Evolutionary conservation across 2,113 vertebrate species (phyloP).

Genomic region (Morphnarchus princeps): DNA sequence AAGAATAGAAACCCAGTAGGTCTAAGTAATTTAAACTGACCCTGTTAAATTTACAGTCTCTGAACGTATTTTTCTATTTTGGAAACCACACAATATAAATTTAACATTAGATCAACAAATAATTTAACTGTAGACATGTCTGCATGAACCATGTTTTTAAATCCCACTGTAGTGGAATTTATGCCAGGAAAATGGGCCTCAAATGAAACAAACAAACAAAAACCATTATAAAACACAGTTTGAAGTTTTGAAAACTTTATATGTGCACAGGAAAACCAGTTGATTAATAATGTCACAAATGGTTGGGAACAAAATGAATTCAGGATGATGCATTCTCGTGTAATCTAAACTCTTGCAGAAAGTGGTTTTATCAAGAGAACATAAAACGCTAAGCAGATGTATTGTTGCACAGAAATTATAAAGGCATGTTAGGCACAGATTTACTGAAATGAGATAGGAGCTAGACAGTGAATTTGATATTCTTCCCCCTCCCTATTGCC

Average conservation of each 20-base stretch:
- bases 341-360: not conserved
- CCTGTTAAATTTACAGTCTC: not conserved
- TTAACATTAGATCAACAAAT: not conserved
- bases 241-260: slow-evolving; percentile 8
- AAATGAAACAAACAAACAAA: not conserved
- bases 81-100: not conserved
- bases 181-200: not conserved
- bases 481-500: not conserved
- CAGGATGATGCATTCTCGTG: not conserved
- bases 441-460: not conserved
- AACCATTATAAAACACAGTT: not conserved
- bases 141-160: not conserved
- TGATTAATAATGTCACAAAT: slow-evolving; percentile 25
- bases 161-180: not conserved
- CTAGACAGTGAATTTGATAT: not conserved
- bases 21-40: not conserved
- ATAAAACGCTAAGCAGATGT: not conserved
- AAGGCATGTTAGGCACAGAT: not conserved
- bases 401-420: not conserved
- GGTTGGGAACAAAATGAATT: not conserved
- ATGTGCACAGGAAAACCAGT: not conserved
- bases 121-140: not conserved
- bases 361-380: not conserved
- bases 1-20: not conserved
- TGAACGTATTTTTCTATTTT: not conserved